Evolutionary conservation across 2,797 vertebrate genomes (phyloP).

Genomic region (Phoebastria nigripes): DNA sequence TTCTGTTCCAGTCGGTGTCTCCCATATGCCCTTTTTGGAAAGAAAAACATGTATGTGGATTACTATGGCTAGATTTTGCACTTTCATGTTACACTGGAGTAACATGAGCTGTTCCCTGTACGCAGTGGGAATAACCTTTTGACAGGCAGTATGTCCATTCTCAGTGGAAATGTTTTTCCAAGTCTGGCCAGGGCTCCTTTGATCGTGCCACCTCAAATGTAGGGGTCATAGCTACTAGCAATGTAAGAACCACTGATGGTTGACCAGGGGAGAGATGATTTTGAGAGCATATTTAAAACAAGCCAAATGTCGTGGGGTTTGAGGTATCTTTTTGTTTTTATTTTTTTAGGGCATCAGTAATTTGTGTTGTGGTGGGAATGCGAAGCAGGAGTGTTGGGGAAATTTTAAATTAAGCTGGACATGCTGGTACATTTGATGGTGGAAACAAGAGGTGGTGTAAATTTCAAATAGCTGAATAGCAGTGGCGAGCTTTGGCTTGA

Average conservation of each 20-base stretch:
- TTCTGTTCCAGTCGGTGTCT: constrained; percentile 65
- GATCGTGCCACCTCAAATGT: constrained; percentile 82
- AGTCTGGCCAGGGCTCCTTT: constrained; percentile 87
- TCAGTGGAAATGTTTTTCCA: constrained; percentile 95
- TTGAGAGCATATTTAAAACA: constrained; percentile 55
- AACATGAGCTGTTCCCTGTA: constrained; percentile 83
- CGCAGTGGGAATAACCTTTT: constrained; percentile 90
- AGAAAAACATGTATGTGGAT: constrained; percentile 85
- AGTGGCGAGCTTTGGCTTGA: not conserved
- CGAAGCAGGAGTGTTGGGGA: not conserved
- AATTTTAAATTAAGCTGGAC: constrained; percentile 10
- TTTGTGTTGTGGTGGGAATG: not conserved
- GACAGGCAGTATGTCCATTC: constrained; percentile 91
- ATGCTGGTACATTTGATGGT: not conserved
- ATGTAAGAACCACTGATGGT: constrained; percentile 71
- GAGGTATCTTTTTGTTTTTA: not conserved
- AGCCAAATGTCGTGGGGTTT: not conserved
- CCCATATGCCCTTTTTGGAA: constrained; percentile 79
- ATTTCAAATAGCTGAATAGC: constrained; percentile 21
- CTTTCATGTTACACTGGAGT: constrained; percentile 90
- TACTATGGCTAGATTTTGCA: constrained; percentile 75
- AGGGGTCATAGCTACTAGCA: constrained; percentile 85
- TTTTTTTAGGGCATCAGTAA: not conserved
- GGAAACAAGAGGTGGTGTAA: constrained; percentile 1
- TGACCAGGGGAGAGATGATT: constrained; percentile 62